Base-by-base conservation (phyloP, 2,797 vertebrate species). In the Phyllotis vaccarum region DNA sequence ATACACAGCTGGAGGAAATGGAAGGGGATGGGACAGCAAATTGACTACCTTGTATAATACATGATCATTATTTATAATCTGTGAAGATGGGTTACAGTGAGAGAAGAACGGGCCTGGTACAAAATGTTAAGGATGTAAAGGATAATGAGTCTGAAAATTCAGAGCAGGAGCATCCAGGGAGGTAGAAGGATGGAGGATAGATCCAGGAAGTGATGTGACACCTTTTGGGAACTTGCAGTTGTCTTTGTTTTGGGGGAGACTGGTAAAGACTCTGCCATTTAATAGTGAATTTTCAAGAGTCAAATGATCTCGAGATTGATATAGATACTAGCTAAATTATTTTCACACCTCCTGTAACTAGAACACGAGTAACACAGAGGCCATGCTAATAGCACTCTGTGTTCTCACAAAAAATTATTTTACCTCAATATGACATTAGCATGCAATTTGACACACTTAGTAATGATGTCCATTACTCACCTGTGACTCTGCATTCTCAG, bases 361-460 rank as follows among this genome's bases (percentile, higher is more conserved):
- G n/a, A 70, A 70, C 54, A 72, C 40, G 66, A 87, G 19, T 56
- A 92, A 34, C 62, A 91, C 34, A 10, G 14, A 93, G 19, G 24
- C 5, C 66, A 27, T 82, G 70, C 89, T 64, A 66, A 24, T 91
- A 79, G n/a, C 14, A 64, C 1, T 29, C 58, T n/a, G 7, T 81
- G 7, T 72, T 81, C 62, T 85, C 9, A 86, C 78, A 34, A 60
- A 85, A 88, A 74, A n/a, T 74, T 76, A 93, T 46, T 93, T 79
- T 78, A 81, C 27, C 34, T 56, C 13, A 40, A 72, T 58, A 37
- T 31, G 83, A 19, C 16, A 0, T 85, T n/a, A 16, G 52, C 27
- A 11, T 83, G 9, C 8, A 85, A 46, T n/a, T 8, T 89, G 52
- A 14, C 16, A 72, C n/a, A 54, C 12, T 43, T 75, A 34, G 60